Base-by-base conservation (phyloP, 1,140 invertebrate genomes). In the Eueides isabella region DNA sequence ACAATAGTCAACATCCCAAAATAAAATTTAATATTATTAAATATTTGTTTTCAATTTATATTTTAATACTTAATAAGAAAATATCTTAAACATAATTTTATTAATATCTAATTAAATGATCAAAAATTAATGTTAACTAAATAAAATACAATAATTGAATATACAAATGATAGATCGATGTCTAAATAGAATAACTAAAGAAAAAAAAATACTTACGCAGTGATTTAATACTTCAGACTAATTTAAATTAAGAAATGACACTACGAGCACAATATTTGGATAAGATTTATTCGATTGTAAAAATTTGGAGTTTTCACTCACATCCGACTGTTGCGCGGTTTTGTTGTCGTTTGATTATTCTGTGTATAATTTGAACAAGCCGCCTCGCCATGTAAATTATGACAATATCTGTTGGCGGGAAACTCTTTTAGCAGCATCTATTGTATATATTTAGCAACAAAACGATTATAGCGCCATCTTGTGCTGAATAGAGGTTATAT, bases 341-440 rank as follows among this genome's bases (percentile, higher is more conserved):
- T 90, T 89, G 86, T 84, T 86, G 80, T 84, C 83, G 84, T 87
- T 91, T 90, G 87, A 85, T 86, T 85, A 55, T 55, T 55, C 48
- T 26, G 9, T 55, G 79, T 83, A 77, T 80, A 85, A 81, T 92
- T 92, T 87, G 80, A 90, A 90, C 84, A 79, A 82, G 85, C 87
- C 88, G 87, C 87, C 73, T 62, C 30, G n/a, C 31, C 19, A n/a
- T 48, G 44, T 41, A 62, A 55, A 23, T 55, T 55, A 55, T 55
- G 48, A 55, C 48, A 55, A 41, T 14, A 78, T 75, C 55, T 72
- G 33, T 77, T 71, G 69, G 80, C 79, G 76, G 74, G 69, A 82
- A 81, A 78, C 31, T 61, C 64, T 35, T 41, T 30, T 71, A 82
- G 76, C 80, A 84, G 77, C 85, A 85, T 82, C 88, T 86, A 41